Conservation (phyloP, 2,113 vertebrate species). For the Forbesichthys papilliferus region DNA sequence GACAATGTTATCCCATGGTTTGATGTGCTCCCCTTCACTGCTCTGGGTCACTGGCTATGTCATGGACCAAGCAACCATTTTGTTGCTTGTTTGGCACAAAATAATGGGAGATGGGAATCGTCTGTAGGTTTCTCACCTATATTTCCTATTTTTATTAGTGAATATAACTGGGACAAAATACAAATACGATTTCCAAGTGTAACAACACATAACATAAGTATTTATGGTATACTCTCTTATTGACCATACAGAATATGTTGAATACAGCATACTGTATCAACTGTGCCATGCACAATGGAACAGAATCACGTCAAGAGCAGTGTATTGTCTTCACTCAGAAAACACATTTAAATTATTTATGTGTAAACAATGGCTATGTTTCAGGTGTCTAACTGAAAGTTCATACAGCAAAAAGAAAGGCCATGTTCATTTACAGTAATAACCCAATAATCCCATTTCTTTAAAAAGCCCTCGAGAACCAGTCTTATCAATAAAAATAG, state of each 20-base stretch:
- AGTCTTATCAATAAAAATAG: background rate
- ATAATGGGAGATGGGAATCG: background rate
- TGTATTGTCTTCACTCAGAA: too few relatives aligned
- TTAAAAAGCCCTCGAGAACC: background rate
- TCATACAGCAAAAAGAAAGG: background rate
- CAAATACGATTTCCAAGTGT: too few relatives aligned
- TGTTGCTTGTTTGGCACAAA: slow-evolving; percentile 19
- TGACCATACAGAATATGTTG: too few relatives aligned
- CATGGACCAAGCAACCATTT: slow-evolving; percentile 16
- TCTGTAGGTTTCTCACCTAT: background rate
- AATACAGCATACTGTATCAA: too few relatives aligned
- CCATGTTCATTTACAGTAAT: background rate
- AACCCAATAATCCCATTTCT: background rate
- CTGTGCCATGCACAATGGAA: too few relatives aligned
- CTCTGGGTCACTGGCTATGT: slow-evolving; percentile 18
- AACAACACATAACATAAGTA: too few relatives aligned
- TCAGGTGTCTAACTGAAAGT: background rate
- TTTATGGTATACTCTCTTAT: too few relatives aligned
- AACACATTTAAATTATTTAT: background rate
- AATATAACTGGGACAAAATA: too few relatives aligned
- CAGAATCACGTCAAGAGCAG: too few relatives aligned
- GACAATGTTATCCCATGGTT: slow-evolving; percentile 30
- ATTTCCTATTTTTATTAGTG: too few relatives aligned
- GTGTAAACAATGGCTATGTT: slow-evolving; percentile 15
- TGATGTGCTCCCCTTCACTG: background rate